These are phyloP conservation scores for Sitobion miscanthi DNA, from an alignment of 1,140 invertebrate genomes.

Conservation along the genomic window DNA sequence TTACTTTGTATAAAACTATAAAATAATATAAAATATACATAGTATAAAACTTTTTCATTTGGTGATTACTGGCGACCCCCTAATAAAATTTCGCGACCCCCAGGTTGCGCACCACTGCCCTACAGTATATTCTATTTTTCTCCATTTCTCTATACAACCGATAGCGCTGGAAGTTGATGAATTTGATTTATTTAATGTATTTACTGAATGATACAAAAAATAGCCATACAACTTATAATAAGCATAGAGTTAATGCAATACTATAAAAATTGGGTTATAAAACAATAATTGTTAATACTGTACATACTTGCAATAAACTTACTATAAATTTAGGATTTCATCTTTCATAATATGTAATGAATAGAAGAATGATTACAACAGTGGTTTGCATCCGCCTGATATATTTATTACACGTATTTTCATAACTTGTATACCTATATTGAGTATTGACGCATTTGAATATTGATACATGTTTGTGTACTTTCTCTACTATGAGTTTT, in stretches of 20 bases:
- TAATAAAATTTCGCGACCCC: too few species aligned
- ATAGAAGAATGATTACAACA: background rate
- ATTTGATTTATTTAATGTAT: background rate
- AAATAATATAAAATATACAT: too few species aligned
- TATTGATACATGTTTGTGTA: background rate
- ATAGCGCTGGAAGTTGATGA: background rate
- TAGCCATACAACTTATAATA: too few species aligned
- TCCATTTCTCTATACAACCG: background rate
- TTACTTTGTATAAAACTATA: too few species aligned
- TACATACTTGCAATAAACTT: background rate
- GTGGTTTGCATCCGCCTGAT: background rate
- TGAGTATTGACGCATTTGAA: background rate
- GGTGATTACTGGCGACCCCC: too few species aligned
- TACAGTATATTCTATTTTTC: too few species aligned
- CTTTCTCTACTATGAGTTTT: background rate
- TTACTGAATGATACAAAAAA: background rate
- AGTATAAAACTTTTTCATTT: too few species aligned
- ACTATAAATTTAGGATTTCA: too few species aligned
- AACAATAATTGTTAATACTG: background rate
- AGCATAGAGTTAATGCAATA: too few species aligned
- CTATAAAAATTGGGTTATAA: background rate
- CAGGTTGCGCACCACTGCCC: too few species aligned
- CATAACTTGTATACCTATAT: background rate
- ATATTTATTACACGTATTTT: background rate
- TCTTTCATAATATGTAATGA: too few species aligned